Percentiles rank a stretch among this genome's conserved stretches.
Conservation (phyloP, 2,113 vertebrate genomes). For the Pseudorhombus dupliciocellatus region DNA sequence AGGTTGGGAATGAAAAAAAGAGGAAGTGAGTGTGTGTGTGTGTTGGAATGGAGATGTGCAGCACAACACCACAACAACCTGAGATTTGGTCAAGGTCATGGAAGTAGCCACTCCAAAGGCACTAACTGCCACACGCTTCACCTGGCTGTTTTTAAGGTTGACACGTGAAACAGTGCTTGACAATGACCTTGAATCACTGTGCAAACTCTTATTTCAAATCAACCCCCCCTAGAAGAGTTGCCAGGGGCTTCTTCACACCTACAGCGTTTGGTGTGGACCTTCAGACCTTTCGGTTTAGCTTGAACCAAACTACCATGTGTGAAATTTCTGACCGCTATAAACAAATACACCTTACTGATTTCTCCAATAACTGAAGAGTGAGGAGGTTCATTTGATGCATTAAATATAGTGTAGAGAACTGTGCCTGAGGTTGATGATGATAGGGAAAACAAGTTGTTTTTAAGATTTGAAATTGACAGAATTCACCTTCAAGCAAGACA, state of each 20-base stretch:
- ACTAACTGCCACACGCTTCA: not conserved
- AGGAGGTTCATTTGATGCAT: no score
- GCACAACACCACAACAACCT: not conserved
- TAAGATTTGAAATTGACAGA: not conserved
- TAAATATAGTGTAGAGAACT: no score
- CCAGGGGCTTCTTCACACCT: no score
- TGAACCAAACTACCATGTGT: no score
- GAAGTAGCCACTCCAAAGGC: not conserved
- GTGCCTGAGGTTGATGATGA: no score
- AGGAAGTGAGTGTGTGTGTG: slow-evolving; percentile 19
- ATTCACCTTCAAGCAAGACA: not conserved
- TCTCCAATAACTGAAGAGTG: no score
- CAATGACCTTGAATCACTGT: not conserved
- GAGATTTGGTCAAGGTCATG: slow-evolving; percentile 16
- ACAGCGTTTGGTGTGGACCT: no score
- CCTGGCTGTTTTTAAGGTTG: not conserved
- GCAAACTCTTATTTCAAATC: not conserved
- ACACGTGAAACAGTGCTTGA: not conserved
- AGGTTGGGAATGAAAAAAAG: slow-evolving; percentile 35
- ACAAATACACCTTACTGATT: no score
- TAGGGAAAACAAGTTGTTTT: no score
- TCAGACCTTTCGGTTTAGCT: no score
- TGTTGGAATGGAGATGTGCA: not conserved
- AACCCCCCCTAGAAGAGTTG: no score
- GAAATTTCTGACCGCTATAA: no score